A percentile compares a stretch with the other conserved stretches of the same genome.
phyloP scores from a whole-genome alignment of 2,797 vertebrate species.

The Sphenodon punctatus region DNA sequence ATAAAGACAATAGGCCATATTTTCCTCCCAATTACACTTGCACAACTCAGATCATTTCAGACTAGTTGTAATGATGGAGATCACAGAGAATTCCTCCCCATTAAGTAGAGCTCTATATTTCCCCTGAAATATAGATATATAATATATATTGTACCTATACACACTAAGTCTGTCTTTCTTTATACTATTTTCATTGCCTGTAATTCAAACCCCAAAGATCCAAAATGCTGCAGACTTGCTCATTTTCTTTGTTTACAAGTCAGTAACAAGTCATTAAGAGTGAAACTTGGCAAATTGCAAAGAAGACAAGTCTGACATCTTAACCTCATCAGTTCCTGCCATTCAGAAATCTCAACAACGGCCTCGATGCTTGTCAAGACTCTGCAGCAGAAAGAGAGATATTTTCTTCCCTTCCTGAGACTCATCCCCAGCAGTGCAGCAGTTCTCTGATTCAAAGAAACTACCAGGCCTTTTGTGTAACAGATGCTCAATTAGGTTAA shows the following conservation, averaged over 20 bases:
- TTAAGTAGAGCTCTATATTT: neutral
- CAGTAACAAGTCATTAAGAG: neutral
- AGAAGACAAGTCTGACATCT: neutral
- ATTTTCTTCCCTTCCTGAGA: neutral
- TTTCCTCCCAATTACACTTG: neutral
- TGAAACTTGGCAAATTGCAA: neutral
- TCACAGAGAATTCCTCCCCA: neutral
- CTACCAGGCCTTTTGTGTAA: neutral
- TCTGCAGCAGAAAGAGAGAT: neutral
- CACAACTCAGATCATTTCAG: neutral
- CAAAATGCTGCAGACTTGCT: neutral
- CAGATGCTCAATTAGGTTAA: neutral
- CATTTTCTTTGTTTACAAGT: neutral
- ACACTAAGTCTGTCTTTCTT: too few species aligned
- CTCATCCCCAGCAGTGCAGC: neutral
- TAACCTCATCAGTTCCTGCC: neutral
- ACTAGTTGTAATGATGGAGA: neutral
- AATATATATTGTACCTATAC: too few species aligned
- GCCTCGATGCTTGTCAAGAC: neutral
- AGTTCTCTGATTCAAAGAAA: neutral
- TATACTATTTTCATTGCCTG: neutral
- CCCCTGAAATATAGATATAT: too few species aligned
- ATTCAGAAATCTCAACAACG: neutral
- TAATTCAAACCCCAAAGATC: neutral
- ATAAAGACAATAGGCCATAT: neutral